Evolutionary conservation across 2,888 invertebrate species (phyloP).

Genomic region (Drosophila leonis): DNA sequence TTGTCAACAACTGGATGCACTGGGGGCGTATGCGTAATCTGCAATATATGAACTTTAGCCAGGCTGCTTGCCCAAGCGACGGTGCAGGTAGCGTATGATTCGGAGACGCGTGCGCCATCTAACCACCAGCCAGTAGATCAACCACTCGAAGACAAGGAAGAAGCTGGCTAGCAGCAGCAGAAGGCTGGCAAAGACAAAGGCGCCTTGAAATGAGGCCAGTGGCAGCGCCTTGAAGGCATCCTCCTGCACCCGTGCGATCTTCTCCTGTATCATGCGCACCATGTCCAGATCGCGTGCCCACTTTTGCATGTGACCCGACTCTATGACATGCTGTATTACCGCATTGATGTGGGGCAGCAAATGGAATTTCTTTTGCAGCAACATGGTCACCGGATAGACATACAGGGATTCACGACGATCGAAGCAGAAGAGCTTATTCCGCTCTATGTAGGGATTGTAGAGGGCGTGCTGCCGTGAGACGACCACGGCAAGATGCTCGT

Average conservation of each 20-base stretch:
- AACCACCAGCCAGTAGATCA: constrained; percentile 56
- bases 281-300: constrained; percentile 83
- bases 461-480: constrained; percentile 83
- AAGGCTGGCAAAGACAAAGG: constrained; percentile 66
- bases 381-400: constrained; percentile 82
- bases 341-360: constrained; percentile 83
- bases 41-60: constrained; percentile 16
- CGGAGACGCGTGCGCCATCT: constrained; percentile 58
- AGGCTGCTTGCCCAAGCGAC: constrained; percentile 42
- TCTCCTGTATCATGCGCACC: constrained; percentile 74
- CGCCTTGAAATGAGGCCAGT: constrained; percentile 74
- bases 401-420: constrained; percentile 83
- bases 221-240: constrained; percentile 69
- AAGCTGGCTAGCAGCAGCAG: constrained; percentile 53
- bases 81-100: constrained; percentile 63
- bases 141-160: constrained; percentile 65
- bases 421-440: constrained; percentile 83
- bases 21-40: constrained; percentile 36
- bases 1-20: background rate
- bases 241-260: constrained; percentile 62
- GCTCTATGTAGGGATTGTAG: constrained; percentile 82
- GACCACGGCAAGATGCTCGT: constrained; percentile 78
- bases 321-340: constrained; percentile 82
- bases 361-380: constrained; percentile 83
- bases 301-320: constrained; percentile 84